Evolutionary conservation across 2,797 vertebrate genomes (phyloP), one percentile per base, ranked within the genome.

Genomic region (Acipenser oxyrinchus): DNA sequence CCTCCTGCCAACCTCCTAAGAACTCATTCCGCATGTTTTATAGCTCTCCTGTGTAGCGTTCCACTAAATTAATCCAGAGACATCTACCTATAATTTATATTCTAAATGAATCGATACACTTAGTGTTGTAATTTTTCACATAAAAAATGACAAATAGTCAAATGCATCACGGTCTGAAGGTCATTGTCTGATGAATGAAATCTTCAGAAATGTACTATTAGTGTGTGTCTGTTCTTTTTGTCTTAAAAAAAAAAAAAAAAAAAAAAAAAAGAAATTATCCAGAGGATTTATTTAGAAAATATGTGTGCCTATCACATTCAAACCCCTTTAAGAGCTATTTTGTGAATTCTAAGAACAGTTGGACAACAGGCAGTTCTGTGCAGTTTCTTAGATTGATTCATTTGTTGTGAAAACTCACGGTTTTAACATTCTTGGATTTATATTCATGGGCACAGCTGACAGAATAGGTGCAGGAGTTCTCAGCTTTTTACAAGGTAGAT

Each of bases 61-160:
- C 15, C 69, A 73, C 68, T 73, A 76, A 73, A 76, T 79, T 81
- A 75, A 77, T 73, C 71, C 60, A 65, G 67, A 70, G 58, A 68
- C 69, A 66, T 67, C 68, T 67, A 70, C 62, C 63, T 67, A 50
- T 79, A 73, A 80, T 79, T 77, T 79, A 68, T 72, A 75, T 74
- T 78, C 68, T 69, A 64, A 79, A 68, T 74, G 55, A 72, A 76
- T 79, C 64, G 7, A 67, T 78, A 72, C 12, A 65, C 53, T 73
- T 73, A 72, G 53, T 72, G 23, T 58, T 49, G 51, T 57, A 61
- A n/a, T 74, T 75, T 77, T 71, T 71, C 63, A 70, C 49, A 66
- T 57, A 51, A 67, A 75, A 48, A 63, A 65, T 62, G 65, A 67
- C 61, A 74, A 69, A 66, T 73, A 60, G 6, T 51, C 61, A 7